Base-by-base conservation (phyloP, 1,140 invertebrate genomes). In the Holcopasites calliopsidis region DNA sequence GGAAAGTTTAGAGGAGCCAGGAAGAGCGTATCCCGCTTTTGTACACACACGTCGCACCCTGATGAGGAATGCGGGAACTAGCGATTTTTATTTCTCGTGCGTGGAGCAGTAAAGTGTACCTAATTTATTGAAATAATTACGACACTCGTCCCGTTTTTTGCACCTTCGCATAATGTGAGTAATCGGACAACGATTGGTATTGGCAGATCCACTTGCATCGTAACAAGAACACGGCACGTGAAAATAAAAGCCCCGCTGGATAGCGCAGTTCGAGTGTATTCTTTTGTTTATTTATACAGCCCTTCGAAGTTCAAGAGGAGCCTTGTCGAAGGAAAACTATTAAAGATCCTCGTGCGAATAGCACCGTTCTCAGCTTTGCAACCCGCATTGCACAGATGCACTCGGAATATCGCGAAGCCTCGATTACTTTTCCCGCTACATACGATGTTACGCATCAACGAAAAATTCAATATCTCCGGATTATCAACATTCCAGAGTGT, bases 71-170 rank as follows among this genome's bases (percentile, higher is more conserved):
- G 89, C 60, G 82, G 18, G 26, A 89, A 90, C 57, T 73, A 85
- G n/a, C 40, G 33, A 88, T 90, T 91, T 91, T 91, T 91, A 88
- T 90, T 90, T 89, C 85, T 86, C 82, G 77, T 89, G 82, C 80
- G 86, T 84, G 85, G 83, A 89, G 86, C 80, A 90, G 88, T 86
- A 85, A 87, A 90, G 87, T 88, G 87, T 85, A 90, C 84, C n/a
- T 86, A 88, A 90, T 91, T 90, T 89, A 88, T 88, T 84, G 87
- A 86, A 89, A 90, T 88, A 88, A 88, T 90, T 86, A 84, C 84
- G 86, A 86, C 85, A 88, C 85, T 84, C 76, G 61, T 54, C 73
- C 75, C 55, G 60, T 66, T 72, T 74, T n/a, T 80, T 74, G 81
- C 75, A 81, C 72, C 84, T 78, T 79, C 83, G 68, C 76, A 88